Percentiles rank a stretch among this genome's conserved stretches.
Evolutionary conservation across 30 jellyfish, hydroid and myxozoan genomes (phyloP).

Genomic region (Aurelia aurita complex sp. Pacific): DNA sequence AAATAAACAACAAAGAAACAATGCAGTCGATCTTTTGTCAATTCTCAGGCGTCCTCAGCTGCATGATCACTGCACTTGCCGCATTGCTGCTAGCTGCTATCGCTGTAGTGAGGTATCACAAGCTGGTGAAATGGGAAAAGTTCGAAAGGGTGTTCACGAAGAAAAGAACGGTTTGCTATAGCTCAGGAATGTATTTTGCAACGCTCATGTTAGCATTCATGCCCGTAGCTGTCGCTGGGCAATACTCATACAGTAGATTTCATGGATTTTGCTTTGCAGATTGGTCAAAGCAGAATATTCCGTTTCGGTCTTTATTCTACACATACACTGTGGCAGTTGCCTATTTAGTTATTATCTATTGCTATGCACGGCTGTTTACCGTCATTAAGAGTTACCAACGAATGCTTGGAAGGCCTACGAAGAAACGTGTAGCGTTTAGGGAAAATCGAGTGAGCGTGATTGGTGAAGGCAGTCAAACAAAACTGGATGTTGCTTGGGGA

Average conservation of each 20-base stretch:
- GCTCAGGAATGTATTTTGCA: background rate
- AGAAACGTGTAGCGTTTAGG: too few species aligned
- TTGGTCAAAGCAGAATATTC: background rate
- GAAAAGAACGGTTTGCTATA: background rate
- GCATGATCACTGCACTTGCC: background rate
- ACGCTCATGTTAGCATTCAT: background rate
- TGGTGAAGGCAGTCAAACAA: too few species aligned
- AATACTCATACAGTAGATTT: background rate
- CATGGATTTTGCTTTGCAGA: constrained; percentile 2
- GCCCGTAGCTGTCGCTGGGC: background rate
- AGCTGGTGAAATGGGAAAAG: background rate
- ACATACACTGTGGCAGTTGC: background rate
- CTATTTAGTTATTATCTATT: background rate
- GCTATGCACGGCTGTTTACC: background rate
- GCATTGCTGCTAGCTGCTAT: background rate
- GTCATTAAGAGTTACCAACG: background rate
- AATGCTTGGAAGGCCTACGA: too few species aligned
- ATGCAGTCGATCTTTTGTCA: background rate
- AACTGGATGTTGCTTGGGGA: too few species aligned
- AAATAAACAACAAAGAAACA: background rate
- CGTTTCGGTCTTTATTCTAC: background rate
- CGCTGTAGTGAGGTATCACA: background rate
- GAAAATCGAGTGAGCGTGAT: too few species aligned
- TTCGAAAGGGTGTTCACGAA: background rate
- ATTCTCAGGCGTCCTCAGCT: background rate